phyloP scores from a whole-genome alignment of 2,888 invertebrate genomes.

The Ophioninae sp. region DNA sequence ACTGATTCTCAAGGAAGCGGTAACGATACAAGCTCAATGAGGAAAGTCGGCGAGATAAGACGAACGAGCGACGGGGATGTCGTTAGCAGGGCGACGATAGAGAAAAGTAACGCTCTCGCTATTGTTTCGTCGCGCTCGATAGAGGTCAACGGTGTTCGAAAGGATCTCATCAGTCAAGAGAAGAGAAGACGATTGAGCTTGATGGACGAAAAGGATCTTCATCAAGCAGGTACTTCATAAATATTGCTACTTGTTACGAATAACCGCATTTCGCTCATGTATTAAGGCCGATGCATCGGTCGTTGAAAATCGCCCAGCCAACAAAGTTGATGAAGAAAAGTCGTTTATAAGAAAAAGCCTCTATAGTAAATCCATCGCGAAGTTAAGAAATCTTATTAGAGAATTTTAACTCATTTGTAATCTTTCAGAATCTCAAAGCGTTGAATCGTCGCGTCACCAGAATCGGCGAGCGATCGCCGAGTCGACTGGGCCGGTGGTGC shows the following conservation, averaged over 20 bases:
- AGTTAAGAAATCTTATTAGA: background rate
- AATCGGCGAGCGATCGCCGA: constrained; percentile 72
- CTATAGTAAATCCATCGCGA: too few relatives aligned
- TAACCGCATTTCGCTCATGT: background rate
- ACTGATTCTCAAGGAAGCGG: constrained; percentile 81
- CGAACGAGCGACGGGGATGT: constrained; percentile 82
- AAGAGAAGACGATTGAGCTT: constrained; percentile 84
- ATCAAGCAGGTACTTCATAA: constrained; percentile 64
- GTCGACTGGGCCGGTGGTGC: constrained; percentile 59
- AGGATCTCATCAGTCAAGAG: constrained; percentile 83
- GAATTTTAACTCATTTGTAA: background rate
- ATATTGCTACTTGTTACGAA: background rate
- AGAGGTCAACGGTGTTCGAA: constrained; percentile 83
- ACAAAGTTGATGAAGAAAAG: too few relatives aligned
- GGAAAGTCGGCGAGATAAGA: constrained; percentile 78
- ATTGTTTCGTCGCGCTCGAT: constrained; percentile 72
- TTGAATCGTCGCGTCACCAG: constrained; percentile 73
- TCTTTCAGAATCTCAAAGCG: constrained; percentile 80
- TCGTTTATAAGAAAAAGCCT: too few relatives aligned
- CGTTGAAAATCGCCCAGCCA: background rate
- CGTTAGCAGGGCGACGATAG: constrained; percentile 64
- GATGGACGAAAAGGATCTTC: constrained; percentile 79
- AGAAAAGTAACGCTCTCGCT: constrained; percentile 70
- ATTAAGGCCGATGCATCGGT: background rate
- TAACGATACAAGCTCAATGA: constrained; percentile 80